Base-by-base conservation (phyloP, 2,113 vertebrate species). In the Campylomormyrus numenius region DNA sequence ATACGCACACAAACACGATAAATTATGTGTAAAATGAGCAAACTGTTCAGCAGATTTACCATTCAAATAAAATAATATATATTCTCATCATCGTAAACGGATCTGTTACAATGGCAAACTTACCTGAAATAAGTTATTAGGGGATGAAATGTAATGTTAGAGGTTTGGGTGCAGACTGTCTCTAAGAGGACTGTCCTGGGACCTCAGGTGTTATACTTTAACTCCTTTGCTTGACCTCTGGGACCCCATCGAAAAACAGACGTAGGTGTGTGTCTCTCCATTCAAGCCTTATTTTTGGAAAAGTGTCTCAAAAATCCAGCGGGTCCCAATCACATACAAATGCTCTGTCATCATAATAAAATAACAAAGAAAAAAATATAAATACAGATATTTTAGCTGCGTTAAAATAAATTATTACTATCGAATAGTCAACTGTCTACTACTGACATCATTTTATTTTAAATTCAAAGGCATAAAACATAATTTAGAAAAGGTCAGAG, bases 191-290 rank as follows among this genome's bases (percentile, higher is more conserved):
- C 5, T 83, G 66, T 31, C n/a, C 45, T 8, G 27, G 48, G 9
- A 48, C 5, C 77, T 56, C 52, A 31, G 24, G 21, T 84, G 50
- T 89, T 85, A 89, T 17, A 77, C 24, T 80, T 89, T 83, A 89
- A 89, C 85, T 52, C 66, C 9, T 39, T 53, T 9, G 11, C 35
- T 50, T 88, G 89, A 88, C 58, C 85, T 48, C 85, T 2, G n/a
- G 9, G 45, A 70, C 89, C 27, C 45, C 58, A 53, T 70, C n/a
- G n/a, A 42, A 88, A 88, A 88, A 3, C 50, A 70, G 66, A 58
- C 49, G 89, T 42, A 52, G 10, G 15, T 42, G 58, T 39, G 84
- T 39, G 46, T 39, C n/a, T 45, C n/a, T 84, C 80, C 62, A 56
- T 87, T 74, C 62, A 74, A 35, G 31, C 89, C 21, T 58, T 90